Conservation (phyloP, 2,888 invertebrate species). For the Elysia crispata region DNA sequence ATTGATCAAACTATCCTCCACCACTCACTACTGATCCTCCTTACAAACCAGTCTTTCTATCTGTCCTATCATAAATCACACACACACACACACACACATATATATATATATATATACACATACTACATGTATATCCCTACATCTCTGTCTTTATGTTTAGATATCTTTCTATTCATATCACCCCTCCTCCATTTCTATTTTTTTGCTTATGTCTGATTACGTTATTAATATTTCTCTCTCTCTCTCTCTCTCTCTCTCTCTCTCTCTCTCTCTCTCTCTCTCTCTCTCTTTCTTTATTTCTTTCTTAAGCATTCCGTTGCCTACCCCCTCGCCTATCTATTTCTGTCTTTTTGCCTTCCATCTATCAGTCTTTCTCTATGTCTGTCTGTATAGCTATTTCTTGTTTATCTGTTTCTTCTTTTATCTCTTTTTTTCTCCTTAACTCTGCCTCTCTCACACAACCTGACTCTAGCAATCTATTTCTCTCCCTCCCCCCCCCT, state of each 20-base stretch:
- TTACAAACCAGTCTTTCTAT: too few species aligned
- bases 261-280: not conserved
- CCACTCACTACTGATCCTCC: too few species aligned
- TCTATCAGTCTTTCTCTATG: not conserved
- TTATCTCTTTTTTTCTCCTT: not conserved
- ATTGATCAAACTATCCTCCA: too few species aligned
- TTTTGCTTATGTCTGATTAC: too few species aligned
- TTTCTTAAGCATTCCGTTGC: not conserved
- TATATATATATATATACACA: too few species aligned
- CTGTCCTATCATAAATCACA: too few species aligned
- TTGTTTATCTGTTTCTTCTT: not conserved
- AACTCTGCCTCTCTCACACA: not conserved
- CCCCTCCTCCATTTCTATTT: too few species aligned
- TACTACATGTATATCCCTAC: conserved; percentile 3
- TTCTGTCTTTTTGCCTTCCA: too few species aligned
- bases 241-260: conserved; percentile 10
- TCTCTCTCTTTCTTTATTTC: not conserved
- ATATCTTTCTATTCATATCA: not conserved
- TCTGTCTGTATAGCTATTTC: not conserved
- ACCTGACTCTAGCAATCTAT: not conserved
- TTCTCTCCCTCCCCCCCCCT: not conserved
- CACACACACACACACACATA: too few species aligned
- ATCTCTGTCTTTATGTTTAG: conserved; percentile 15
- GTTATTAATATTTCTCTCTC: not conserved
- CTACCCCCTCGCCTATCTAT: too few species aligned